These are phyloP conservation scores for Meta bourneti DNA, from an alignment of 2,888 invertebrate genomes.

Conservation along the genomic window DNA sequence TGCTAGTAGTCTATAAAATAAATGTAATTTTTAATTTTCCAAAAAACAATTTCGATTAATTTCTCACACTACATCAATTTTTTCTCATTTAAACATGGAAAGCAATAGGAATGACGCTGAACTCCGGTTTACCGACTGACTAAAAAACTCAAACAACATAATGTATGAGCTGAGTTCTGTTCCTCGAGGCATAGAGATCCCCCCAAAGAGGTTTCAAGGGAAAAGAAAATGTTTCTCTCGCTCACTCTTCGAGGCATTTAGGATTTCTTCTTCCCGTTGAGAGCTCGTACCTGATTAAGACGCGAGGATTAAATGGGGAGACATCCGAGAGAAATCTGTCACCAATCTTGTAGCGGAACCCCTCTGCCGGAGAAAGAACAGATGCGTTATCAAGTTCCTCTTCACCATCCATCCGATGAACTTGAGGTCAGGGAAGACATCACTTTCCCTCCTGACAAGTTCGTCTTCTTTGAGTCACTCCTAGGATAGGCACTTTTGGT, in stretches of 20 bases:
- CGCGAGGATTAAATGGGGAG: background rate
- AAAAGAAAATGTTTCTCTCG: background rate
- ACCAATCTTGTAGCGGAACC: slow-evolving; percentile 48
- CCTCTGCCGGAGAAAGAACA: slow-evolving; percentile 51
- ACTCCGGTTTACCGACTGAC: too few species aligned
- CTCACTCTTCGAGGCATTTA: background rate
- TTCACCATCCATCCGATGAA: slow-evolving; percentile 6
- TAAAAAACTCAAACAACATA: too few species aligned
- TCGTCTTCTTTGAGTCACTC: too few species aligned
- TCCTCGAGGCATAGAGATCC: background rate
- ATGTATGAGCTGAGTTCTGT: too few species aligned
- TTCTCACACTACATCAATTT: too few species aligned
- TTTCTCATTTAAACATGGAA: too few species aligned
- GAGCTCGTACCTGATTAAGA: slow-evolving; percentile 42
- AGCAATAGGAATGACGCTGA: too few species aligned
- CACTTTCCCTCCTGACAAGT: background rate
- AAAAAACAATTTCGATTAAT: too few species aligned
- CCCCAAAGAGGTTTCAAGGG: background rate
- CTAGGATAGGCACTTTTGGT: too few species aligned
- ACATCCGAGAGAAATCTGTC: slow-evolving; percentile 26
- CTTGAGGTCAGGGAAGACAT: background rate
- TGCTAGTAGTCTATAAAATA: too few species aligned
- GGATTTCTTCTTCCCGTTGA: background rate
- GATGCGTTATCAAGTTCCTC: slow-evolving; percentile 62
- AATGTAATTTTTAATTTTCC: too few species aligned